These are phyloP conservation scores for Genyomyrus donnyi DNA, from an alignment of 2,113 vertebrate species.

Conservation along the genomic window DNA sequence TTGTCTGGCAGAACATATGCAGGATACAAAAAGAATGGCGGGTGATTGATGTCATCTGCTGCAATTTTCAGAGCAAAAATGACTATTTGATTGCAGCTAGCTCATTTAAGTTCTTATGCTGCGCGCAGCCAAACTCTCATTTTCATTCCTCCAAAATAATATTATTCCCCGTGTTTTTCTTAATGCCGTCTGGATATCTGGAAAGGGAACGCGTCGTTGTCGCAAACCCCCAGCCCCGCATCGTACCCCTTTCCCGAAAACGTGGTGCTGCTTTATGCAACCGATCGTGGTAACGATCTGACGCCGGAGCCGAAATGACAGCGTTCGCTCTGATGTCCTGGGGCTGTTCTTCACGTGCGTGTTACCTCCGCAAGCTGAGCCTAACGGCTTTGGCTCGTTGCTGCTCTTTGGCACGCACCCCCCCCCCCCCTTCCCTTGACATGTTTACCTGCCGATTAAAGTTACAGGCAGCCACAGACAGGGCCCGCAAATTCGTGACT, in stretches of 20 bases:
- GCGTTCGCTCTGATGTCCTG: not conserved
- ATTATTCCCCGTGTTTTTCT: not conserved
- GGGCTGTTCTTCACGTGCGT: not conserved
- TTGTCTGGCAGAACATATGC: not conserved
- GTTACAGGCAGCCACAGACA: not conserved
- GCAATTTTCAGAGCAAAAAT: constrained; percentile 1
- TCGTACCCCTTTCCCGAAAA: not conserved
- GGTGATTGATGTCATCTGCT: not conserved
- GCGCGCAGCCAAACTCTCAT: not conserved
- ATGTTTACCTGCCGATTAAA: not conserved
- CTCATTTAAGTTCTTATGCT: not conserved
- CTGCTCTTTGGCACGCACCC: not conserved
- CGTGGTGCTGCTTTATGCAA: not conserved
- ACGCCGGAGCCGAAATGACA: not conserved
- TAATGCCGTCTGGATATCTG: not conserved
- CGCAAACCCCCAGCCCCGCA: not conserved
- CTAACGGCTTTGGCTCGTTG: not conserved
- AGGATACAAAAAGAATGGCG: not conserved
- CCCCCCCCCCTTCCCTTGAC: not conserved
- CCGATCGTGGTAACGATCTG: not conserved
- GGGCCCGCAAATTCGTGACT: not conserved
- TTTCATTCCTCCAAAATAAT: constrained; percentile 5
- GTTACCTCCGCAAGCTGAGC: not conserved
- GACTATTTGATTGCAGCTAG: not conserved
- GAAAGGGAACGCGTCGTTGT: not conserved